Base-by-base conservation (phyloP, 2,113 vertebrate genomes). In the Ammodytes marinus region DNA sequence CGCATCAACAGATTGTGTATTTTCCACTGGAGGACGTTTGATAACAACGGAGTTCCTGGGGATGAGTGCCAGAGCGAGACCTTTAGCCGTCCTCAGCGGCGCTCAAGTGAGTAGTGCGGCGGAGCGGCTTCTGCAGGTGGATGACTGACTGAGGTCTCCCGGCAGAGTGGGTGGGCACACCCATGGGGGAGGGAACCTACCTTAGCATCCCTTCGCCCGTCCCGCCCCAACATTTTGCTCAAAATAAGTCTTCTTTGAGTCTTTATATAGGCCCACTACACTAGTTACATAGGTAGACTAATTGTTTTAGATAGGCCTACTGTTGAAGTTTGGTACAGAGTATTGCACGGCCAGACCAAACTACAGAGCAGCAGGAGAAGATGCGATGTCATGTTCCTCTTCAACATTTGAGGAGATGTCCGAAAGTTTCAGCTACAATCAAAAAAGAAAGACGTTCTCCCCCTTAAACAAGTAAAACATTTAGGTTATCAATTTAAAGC, bases 151-250 rank as follows among this genome's bases (percentile, higher is more conserved):
- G 90, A 90, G 80, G 81, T 81, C 89, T 86, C 79, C 70, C 82
- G 71, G 75, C 80, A 8, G 27, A 27, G 27, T 27, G 27, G 27
- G 53, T 91, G 84, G 90, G 92, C 94, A 94, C 94, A 94, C 95
- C 93, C 91, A 91, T 86, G 90, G 86, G 92, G 94, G 94, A 91
- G 95, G 94, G 85, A 91, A 86, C 85, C 84, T 93, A 95, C 94
- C 95, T 95, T 93, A 68, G 76, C 83, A 77, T 85, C 85, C 78
- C 27, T 55, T 73, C 17, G 71, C 79, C 53, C 10, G 74, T 57
- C 68, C 82, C 83, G 74, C 85, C 89, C 83, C 19, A 4, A 83
- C 79, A 80, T 72, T 2, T 46, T 49, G 76, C 53, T 50, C 47
- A 80, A 65, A 69, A 60, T 42, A 50, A 50, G 27, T 58, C 27